Base-by-base conservation (phyloP, 2,113 vertebrate species). In the Manacus vitellinus region DNA sequence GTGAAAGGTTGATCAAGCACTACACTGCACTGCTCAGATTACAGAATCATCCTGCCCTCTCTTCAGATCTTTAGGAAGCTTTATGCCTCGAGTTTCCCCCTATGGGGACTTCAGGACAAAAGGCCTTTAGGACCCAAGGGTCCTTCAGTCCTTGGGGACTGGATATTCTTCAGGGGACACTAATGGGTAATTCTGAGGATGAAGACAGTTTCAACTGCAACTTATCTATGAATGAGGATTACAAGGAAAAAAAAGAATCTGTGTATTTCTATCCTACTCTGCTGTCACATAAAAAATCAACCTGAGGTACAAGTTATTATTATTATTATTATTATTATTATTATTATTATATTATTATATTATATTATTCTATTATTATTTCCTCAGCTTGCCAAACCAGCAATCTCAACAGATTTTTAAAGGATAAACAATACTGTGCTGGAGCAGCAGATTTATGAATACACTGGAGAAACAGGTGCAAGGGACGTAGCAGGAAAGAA, bases 401-500 rank as follows among this genome's bases (percentile, higher is more conserved):
- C 52, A 54, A 28, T 59, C 37, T 92, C 51, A 80, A 86, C 51
- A 90, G 24, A 91, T 94, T 92, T 96, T 86, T 77, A 68, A 82
- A 88, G 44, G 55, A 77, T 93, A 92, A 88, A 90, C 35, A 92
- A 41, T 28, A 67, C 24, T 74, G 0, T 93, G 68, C 93, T 88
- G 63, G 30, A 90, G 39, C 68, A 95, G 79, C 95, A 94, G 56
- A 67, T 94, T 92, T 88, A 71, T 77, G 56, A 92, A 92, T 88
- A 84, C 59, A 68, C 61, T 58, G 39, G 72, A 92, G 52, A 95
- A 95, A 94, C 93, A 95, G 92, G 85, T 97, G 95, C 75, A 92
- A 93, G 7, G 8, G 11, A 89, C 0, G 3, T 4, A 76, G 7
- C 27, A 84, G 47, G 31, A 83, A 93, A 83, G 24, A 78, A 95